Evolutionary conservation across 2,113 vertebrate genomes (phyloP).

Genomic region (Aldabrachelys gigantea): DNA sequence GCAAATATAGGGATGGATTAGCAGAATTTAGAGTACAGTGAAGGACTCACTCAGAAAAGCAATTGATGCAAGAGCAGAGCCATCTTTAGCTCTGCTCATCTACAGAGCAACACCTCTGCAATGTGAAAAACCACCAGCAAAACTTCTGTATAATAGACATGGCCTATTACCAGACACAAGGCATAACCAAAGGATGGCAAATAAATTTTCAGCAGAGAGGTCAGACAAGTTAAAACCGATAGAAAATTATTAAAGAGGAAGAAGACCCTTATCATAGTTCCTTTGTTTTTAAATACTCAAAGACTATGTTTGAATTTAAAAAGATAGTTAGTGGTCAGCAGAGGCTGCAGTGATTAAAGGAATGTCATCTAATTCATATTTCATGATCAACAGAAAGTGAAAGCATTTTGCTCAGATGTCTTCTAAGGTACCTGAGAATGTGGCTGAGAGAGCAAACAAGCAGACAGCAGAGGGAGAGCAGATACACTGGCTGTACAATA

Average conservation of each 20-base stretch:
- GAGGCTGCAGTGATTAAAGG: not conserved
- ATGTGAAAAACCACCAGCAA: not conserved
- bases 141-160: not conserved
- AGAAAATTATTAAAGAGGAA: not conserved
- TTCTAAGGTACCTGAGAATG: not conserved
- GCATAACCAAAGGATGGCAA: accelerated
- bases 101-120: not conserved
- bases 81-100: not conserved
- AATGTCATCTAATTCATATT: not conserved
- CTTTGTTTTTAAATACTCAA: not conserved
- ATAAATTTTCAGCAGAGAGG: not conserved
- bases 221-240: accelerated
- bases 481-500: not conserved
- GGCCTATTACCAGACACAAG: accelerated
- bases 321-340: not conserved
- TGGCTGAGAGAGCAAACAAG: not conserved
- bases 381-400: not conserved
- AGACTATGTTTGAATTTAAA: not conserved
- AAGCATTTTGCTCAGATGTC: not conserved
- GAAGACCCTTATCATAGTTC: not conserved
- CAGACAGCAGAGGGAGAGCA: not conserved
- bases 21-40: accelerated
- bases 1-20: not conserved
- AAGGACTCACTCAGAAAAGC: not conserved
- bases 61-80: accelerated